A percentile compares a stretch with the other conserved stretches of the same genome.
These are phyloP conservation scores for Mercenaria mercenaria DNA, from an alignment of 1,140 invertebrate species.

Conservation along the genomic window DNA sequence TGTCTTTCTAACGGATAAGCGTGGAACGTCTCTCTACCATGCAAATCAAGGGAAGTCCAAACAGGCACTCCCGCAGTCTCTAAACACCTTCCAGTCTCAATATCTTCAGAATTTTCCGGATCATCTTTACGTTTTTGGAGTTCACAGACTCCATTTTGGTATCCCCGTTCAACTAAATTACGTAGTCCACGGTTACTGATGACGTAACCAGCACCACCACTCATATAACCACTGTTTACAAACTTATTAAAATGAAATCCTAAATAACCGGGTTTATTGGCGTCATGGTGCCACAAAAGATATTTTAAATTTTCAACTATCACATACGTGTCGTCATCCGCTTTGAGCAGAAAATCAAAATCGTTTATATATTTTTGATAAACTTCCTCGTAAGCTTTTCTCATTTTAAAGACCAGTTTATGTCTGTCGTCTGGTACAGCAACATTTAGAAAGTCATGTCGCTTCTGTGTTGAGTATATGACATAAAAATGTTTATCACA, in stretches of 20 bases:
- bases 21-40: slow-evolving; percentile 64
- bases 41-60: slow-evolving; percentile 57
- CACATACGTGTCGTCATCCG: slow-evolving; percentile 90
- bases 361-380: slow-evolving; percentile 70
- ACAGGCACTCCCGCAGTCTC: slow-evolving; percentile 62
- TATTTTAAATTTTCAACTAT: slow-evolving; percentile 96
- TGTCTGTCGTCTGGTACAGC: slow-evolving; percentile 51
- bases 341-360: slow-evolving; percentile 81
- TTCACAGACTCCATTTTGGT: slow-evolving; percentile 51
- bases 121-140: slow-evolving; percentile 20
- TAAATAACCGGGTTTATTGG: slow-evolving; percentile 74
- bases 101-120: slow-evolving; percentile 70
- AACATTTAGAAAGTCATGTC: slow-evolving; percentile 48
- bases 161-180: slow-evolving; percentile 62
- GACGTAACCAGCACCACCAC: slow-evolving; percentile 74
- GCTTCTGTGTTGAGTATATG: slow-evolving; percentile 29
- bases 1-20: slow-evolving; percentile 35
- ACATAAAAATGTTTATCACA: slow-evolving; percentile 72
- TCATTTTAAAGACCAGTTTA: slow-evolving; percentile 65
- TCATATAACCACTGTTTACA: slow-evolving; percentile 70
- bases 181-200: slow-evolving; percentile 69
- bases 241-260: slow-evolving; percentile 73
- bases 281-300: slow-evolving; percentile 89
- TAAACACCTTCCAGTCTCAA: slow-evolving; percentile 72
- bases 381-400: slow-evolving; percentile 50